These are phyloP conservation scores for Cotesia chilonis DNA, from an alignment of 1,140 invertebrate genomes.

Conservation along the genomic window DNA sequence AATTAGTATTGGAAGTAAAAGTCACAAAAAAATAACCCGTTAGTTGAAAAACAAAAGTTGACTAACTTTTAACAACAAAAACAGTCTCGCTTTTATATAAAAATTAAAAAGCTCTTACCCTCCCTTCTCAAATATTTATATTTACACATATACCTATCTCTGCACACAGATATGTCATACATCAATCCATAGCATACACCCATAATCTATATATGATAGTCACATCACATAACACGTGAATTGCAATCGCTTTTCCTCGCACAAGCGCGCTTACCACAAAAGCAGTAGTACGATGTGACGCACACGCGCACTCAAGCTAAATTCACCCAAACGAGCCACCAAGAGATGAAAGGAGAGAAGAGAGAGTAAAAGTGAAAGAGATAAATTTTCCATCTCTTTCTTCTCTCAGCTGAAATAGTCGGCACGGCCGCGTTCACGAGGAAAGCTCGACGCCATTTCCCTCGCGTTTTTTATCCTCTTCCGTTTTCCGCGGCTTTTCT, in stretches of 20 bases:
- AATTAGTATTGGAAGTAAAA: no score
- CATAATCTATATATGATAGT: background rate
- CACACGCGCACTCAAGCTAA: slow-evolving; percentile 31
- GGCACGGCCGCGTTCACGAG: slow-evolving; percentile 16
- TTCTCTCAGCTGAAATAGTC: slow-evolving; percentile 25
- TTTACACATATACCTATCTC: no score
- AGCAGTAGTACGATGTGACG: slow-evolving; percentile 15
- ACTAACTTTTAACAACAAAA: no score
- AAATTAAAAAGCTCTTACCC: no score
- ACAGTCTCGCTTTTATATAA: no score
- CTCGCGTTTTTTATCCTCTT: slow-evolving; percentile 15
- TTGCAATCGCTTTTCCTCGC: slow-evolving; percentile 19
- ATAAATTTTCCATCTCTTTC: slow-evolving; percentile 26
- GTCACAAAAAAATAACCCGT: no score
- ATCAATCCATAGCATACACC: background rate
- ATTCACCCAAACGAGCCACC: background rate
- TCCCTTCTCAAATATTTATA: no score
- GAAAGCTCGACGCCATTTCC: slow-evolving; percentile 35
- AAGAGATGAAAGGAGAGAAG: background rate
- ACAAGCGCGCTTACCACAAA: slow-evolving; percentile 21
- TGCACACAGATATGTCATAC: no score
- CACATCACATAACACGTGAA: slow-evolving; percentile 18
- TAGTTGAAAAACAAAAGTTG: no score
- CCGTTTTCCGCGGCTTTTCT: slow-evolving; percentile 25
- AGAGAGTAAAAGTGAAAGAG: slow-evolving; percentile 25